These are phyloP conservation scores for Eupithecia subfuscata DNA, from an alignment of 2,888 invertebrate species.

Conservation along the genomic window DNA sequence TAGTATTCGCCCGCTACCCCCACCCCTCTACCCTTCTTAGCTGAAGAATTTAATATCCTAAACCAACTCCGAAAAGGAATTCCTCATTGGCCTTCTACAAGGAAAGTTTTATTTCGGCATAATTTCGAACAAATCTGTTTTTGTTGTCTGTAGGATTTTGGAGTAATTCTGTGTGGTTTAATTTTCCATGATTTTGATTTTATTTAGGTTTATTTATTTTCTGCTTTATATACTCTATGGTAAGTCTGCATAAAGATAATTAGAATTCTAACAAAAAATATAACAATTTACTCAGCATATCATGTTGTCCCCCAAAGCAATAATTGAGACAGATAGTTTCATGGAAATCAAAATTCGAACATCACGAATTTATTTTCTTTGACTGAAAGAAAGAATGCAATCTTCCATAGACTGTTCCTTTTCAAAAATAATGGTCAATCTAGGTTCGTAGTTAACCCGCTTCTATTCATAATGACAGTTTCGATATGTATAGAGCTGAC, in stretches of 20 bases:
- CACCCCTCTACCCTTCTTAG: conserved; percentile 26
- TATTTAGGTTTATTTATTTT: neutral
- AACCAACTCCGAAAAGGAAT: conserved; percentile 27
- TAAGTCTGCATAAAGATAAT: neutral
- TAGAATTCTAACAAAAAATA: neutral
- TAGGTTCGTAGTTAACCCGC: no score
- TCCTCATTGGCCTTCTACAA: conserved; percentile 19
- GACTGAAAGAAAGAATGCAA: no score
- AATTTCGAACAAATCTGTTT: conserved; percentile 11
- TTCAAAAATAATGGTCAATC: no score
- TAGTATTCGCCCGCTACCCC: conserved; percentile 29
- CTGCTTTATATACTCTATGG: neutral
- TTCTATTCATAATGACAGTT: no score
- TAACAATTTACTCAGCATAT: neutral
- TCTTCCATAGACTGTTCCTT: no score
- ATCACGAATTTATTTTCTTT: neutral
- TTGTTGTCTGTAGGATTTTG: conserved; percentile 1
- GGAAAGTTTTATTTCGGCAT: conserved; percentile 17
- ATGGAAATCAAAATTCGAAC: neutral
- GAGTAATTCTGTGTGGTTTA: neutral
- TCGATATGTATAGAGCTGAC: no score
- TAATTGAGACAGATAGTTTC: neutral
- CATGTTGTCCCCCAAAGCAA: neutral
- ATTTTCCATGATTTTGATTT: neutral
- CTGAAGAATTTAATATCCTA: conserved; percentile 41